Conservation (phyloP, 2,888 invertebrate genomes). For the Theodoxus fluviatilis region DNA sequence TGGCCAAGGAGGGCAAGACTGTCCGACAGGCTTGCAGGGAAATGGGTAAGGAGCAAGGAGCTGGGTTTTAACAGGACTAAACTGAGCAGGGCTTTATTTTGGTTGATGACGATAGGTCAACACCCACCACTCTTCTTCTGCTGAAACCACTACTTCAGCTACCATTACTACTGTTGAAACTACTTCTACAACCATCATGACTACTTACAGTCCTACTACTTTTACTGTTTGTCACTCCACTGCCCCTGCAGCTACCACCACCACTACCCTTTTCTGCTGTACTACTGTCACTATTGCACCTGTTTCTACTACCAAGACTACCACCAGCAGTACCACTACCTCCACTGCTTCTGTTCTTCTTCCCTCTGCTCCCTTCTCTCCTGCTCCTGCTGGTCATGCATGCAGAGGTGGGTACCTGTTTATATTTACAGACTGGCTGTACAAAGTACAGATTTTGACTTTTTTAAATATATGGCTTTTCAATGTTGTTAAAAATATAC, state of each 20-base stretch:
- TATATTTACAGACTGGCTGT: too few species aligned
- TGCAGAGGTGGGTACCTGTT: too few species aligned
- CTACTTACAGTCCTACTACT: not conserved
- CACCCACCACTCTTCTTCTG: constrained; percentile 35
- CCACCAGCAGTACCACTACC: not conserved
- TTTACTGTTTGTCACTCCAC: not conserved
- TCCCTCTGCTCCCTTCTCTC: too few species aligned
- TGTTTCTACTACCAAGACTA: not conserved
- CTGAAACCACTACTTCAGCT: constrained; percentile 6
- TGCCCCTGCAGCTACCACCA: not conserved
- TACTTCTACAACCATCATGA: constrained; percentile 7
- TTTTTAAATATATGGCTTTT: too few species aligned
- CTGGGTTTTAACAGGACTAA: too few species aligned
- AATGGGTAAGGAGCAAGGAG: too few species aligned
- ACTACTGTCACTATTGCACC: not conserved
- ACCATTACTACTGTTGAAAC: constrained; percentile 6
- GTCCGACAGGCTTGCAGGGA: too few species aligned
- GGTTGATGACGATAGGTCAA: constrained; percentile 42
- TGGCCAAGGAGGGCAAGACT: too few species aligned
- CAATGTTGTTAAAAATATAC: too few species aligned
- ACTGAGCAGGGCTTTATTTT: too few species aligned
- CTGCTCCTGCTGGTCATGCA: too few species aligned
- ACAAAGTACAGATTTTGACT: too few species aligned
- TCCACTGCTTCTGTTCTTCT: not conserved
- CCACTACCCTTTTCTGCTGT: not conserved